Evolutionary conservation across 2,888 invertebrate genomes (phyloP).

Genomic region (Glaucopsyche alexis): DNA sequence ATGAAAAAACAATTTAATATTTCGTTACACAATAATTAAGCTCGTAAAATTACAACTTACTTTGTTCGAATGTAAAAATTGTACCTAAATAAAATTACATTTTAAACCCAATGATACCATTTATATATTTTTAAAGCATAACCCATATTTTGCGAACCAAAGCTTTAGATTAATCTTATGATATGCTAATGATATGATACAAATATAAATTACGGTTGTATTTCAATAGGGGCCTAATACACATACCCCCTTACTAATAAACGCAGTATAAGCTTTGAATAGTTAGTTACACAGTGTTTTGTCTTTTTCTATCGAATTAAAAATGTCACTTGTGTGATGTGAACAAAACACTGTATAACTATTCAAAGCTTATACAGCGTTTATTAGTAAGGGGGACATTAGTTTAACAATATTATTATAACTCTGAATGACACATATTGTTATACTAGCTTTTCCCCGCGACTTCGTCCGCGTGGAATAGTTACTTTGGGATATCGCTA

Average conservation of each 20-base stretch:
- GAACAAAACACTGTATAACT: too few species aligned
- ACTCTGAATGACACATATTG: not conserved
- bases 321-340: too few species aligned
- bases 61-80: conserved; percentile 9
- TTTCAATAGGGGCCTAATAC: not conserved
- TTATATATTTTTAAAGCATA: conserved; percentile 16
- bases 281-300: too few species aligned
- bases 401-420: not conserved
- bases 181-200: conserved; percentile 79
- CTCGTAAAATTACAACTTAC: conserved; percentile 28
- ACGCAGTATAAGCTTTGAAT: too few species aligned
- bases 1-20: conserved; percentile 10
- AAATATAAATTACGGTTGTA: conserved; percentile 67
- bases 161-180: conserved; percentile 49
- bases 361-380: too few species aligned
- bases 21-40: conserved; percentile 24
- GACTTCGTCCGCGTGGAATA: too few species aligned
- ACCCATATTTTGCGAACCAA: conserved; percentile 25
- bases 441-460: too few species aligned
- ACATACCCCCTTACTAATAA: too few species aligned
- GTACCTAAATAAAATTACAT: conserved; percentile 11
- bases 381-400: too few species aligned
- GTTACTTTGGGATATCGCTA: too few species aligned
- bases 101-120: not conserved
- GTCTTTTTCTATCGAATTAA: too few species aligned